Percentiles rank a stretch among this genome's conserved stretches.
These are phyloP conservation scores for Hyles euphorbiae DNA, from an alignment of 1,140 invertebrate species.

Conservation along the genomic window DNA sequence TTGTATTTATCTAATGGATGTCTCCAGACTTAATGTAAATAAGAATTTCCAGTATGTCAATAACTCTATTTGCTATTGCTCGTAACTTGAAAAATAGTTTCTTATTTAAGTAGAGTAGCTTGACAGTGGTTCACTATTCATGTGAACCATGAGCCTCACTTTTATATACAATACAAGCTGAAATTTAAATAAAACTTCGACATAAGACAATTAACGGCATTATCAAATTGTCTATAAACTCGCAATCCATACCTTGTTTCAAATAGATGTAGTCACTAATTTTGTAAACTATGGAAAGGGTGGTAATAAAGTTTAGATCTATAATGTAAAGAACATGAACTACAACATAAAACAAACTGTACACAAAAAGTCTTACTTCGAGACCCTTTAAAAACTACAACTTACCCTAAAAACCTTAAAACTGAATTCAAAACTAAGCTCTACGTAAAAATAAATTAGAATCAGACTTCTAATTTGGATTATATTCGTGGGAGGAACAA, in stretches of 20 bases:
- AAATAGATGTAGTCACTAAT: too few relatives aligned
- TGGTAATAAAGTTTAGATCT: slow-evolving; percentile 9
- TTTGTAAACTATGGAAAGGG: not conserved
- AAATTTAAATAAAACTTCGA: not conserved
- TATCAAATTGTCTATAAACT: too few relatives aligned
- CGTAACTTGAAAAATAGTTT: too few relatives aligned
- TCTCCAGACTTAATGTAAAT: not conserved
- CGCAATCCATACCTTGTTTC: too few relatives aligned
- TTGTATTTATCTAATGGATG: slow-evolving; percentile 15
- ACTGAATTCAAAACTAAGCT: slow-evolving; percentile 26
- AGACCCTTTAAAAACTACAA: slow-evolving; percentile 20
- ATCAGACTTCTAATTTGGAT: slow-evolving; percentile 72
- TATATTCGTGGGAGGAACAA: slow-evolving; percentile 50
- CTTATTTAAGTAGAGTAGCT: too few relatives aligned
- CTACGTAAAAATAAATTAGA: slow-evolving; percentile 63
- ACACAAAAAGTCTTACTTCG: slow-evolving; percentile 24
- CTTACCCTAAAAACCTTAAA: slow-evolving; percentile 32
- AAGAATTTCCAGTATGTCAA: not conserved
- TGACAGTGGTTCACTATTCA: slow-evolving; percentile 4
- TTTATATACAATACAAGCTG: slow-evolving; percentile 29
- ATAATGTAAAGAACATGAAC: too few relatives aligned
- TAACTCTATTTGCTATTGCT: too few relatives aligned
- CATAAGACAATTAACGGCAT: not conserved
- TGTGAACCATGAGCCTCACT: slow-evolving; percentile 25
- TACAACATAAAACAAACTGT: slow-evolving; percentile 14